Percentiles rank a stretch among this genome's conserved stretches.
These are phyloP conservation scores for Dasysyrphus albostriatus DNA, from an alignment of 2,888 invertebrate genomes.

Conservation along the genomic window DNA sequence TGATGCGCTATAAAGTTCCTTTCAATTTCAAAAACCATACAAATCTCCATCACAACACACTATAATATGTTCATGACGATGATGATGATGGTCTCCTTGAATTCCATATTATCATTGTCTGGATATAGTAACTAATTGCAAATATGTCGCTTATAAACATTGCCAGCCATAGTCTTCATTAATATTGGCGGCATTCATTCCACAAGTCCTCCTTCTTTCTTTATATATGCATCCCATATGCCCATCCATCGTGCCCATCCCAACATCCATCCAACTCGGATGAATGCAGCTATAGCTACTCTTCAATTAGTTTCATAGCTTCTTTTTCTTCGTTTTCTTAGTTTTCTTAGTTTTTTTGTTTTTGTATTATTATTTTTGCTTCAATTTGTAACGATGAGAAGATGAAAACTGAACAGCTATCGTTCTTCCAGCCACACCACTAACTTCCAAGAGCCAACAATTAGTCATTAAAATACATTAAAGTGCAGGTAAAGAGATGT, in stretches of 20 bases:
- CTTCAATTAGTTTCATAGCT: constrained; percentile 32
- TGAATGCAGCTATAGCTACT: neutral
- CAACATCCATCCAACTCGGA: neutral
- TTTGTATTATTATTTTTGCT: neutral
- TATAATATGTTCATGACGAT: neutral
- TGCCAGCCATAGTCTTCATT: constrained; percentile 33
- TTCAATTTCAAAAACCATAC: neutral
- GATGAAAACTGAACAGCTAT: constrained; percentile 15
- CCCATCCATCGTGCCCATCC: neutral
- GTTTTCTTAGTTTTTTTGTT: neutral
- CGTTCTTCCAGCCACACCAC: neutral
- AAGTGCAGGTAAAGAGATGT: constrained; percentile 37
- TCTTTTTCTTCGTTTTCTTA: neutral
- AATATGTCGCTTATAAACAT: constrained; percentile 54
- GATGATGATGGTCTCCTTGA: neutral
- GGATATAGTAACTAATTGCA: constrained; percentile 51
- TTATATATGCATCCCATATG: neutral
- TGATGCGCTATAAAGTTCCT: neutral
- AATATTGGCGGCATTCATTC: constrained; percentile 48
- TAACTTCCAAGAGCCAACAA: constrained; percentile 39
- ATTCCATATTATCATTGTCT: constrained; percentile 23
- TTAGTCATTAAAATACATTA: constrained; percentile 40
- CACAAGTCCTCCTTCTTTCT: constrained; percentile 32
- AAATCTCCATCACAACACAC: neutral
- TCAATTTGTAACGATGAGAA: constrained; percentile 34